Evolutionary conservation across 2,797 vertebrate genomes (phyloP).

Genomic region (Pampus argenteus): DNA sequence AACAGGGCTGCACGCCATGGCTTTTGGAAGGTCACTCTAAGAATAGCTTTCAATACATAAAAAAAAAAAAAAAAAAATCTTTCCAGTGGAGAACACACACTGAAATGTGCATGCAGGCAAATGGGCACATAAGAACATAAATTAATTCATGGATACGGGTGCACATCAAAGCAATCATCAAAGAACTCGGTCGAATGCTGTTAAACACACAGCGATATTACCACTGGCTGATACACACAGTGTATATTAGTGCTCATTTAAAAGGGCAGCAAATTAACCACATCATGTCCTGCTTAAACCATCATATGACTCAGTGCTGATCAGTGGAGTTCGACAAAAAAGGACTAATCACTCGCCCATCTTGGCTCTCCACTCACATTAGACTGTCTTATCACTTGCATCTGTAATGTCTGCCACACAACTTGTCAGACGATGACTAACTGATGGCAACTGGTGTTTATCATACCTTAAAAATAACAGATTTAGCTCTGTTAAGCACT

Average conservation of each 20-base stretch:
- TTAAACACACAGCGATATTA: slow-evolving; percentile 21
- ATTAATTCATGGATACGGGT: slow-evolving; percentile 57
- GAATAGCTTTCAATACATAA: slow-evolving; percentile 76
- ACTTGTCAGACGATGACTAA: neutral
- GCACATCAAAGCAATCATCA: slow-evolving; percentile 43
- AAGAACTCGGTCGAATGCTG: neutral
- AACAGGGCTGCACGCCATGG: slow-evolving; percentile 68
- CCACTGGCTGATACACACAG: slow-evolving; percentile 15
- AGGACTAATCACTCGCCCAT: slow-evolving; percentile 14
- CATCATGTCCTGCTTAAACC: slow-evolving; percentile 21
- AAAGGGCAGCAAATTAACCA: slow-evolving; percentile 58
- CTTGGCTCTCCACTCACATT: neutral
- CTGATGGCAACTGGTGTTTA: too few relatives aligned
- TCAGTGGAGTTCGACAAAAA: slow-evolving; percentile 19
- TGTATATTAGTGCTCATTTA: slow-evolving; percentile 26
- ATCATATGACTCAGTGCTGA: slow-evolving; percentile 22
- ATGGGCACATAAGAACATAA: slow-evolving; percentile 64
- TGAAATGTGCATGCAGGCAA: slow-evolving; percentile 66
- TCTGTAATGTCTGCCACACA: neutral
- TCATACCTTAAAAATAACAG: too few relatives aligned
- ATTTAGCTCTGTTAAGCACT: neutral
- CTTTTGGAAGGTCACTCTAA: slow-evolving; percentile 82
- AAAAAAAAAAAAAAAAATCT: slow-evolving; percentile 25
- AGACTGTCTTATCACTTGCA: neutral
- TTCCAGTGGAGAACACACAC: slow-evolving; percentile 34